Evolutionary conservation across 2,797 vertebrate genomes (phyloP).

Genomic region (Parauchenoglanis ngamensis): DNA sequence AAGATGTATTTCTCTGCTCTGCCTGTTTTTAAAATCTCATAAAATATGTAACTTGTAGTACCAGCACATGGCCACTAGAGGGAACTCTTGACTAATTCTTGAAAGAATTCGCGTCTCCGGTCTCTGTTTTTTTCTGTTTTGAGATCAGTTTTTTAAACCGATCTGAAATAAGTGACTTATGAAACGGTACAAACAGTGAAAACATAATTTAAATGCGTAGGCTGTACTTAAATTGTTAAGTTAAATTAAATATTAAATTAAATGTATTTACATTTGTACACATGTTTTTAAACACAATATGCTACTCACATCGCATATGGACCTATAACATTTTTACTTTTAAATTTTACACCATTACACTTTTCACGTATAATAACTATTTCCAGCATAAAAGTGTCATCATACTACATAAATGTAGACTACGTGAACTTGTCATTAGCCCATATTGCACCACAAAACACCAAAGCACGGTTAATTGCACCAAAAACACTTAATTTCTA

Average conservation of each 20-base stretch:
- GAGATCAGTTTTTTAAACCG: neutral
- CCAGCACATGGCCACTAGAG: conserved; percentile 17
- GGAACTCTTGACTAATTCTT: neutral
- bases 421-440: neutral
- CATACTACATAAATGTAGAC: neutral
- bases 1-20: neutral
- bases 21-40: neutral
- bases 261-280: neutral
- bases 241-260: neutral
- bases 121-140: neutral
- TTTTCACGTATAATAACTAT: neutral
- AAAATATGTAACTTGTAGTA: neutral
- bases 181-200: neutral
- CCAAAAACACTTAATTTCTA: no score
- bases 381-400: neutral
- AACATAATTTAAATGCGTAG: neutral
- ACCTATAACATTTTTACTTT: neutral
- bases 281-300: neutral
- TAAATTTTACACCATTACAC: neutral
- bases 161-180: neutral
- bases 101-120: neutral
- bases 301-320: neutral
- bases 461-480: no score
- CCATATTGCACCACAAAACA: neutral
- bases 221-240: neutral